Evolutionary conservation across 2,797 vertebrate genomes (phyloP), one percentile per base, ranked within the genome.

Genomic region (Chloroceryle inda): DNA sequence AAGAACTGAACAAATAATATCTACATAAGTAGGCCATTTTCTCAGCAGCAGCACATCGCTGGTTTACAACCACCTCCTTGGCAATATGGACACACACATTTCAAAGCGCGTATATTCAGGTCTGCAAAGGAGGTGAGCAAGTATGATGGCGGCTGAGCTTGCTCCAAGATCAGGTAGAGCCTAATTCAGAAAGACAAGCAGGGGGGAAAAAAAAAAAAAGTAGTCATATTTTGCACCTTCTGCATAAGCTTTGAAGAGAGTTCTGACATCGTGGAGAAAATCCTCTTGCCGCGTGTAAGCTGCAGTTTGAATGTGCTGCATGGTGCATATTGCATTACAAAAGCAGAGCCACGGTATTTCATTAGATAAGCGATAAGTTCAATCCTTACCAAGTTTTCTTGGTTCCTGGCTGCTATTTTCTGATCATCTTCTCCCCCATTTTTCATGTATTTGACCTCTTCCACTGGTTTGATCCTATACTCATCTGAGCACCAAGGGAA

Each of bases 361-460:
- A 82, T 92, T 96, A 97, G 59, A 94, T 13, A 97, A 78, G 79
- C 3, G 93, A 97, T 80, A 97, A 94, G 88, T 93, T 93, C 44
- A 47, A 49, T 96, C 88, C 99, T 99, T 98, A 99, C 99, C 99
- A 99, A 98, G 98, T 99, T 99, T 98, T 99, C 99, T 98, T 99
- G 99, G 98, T 99, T 99, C 98, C 99, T 99, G 97, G 98, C 98
- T 90, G 99, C 99, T 97, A 99, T 98, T 96, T 99, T 98, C 97
- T 98, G 98, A 91, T 98, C 97, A 96, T 99, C 99, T 98, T 99
- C 99, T 74, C 99, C 99, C 97, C 99, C 99, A 38, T 99, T 99
- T 98, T 99, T 99, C 99, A 99, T 99, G 98, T 99, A 99, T 98
- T 99, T 99, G 98, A 99, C 99, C 98, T 99, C 99, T 98, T 99